Base-by-base conservation (phyloP, 2,797 vertebrate species). In the Euphonia xanthogaster region DNA sequence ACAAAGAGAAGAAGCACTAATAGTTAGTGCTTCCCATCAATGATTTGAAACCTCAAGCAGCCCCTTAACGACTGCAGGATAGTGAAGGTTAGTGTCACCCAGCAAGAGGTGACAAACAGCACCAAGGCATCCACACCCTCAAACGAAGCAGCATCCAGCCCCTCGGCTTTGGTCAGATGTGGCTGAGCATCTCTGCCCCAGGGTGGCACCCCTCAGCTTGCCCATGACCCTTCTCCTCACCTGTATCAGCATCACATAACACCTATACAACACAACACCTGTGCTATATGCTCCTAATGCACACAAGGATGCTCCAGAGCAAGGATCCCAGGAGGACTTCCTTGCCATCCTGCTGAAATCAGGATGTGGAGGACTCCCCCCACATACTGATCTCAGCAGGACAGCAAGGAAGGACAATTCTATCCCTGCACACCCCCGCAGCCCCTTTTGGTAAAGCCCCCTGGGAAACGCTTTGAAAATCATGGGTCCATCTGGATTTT, bases 1-100 rank as follows among this genome's bases (percentile, higher is more conserved):
- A 96, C 96, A 95, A 95, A 94, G 78, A 90, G 80, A 70, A 91
- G 60, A 85, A 18, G 80, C 27, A 45, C 88, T 97, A 97, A 97
- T 92, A 91, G 93, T 82, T 61, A 60, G 82, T 78, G 86, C 66
- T 97, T 96, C 90, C 88, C 94, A 31, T 80, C 78, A 21, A 44
- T 35, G 85, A 92, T 79, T 78, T 62, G 90, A 94, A 94, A 93
- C 78, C 80, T 74, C 33, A 58, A 50, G 82, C 23, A 55, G 79
- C 57, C 75, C 74, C 66, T 86, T 86, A 92, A 66, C 2, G 6
- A 65, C 4, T 10, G 30, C 1, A 4, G 50, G 53, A 93, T 61
- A 84, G 51, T 15, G 51, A 87, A 83, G 65, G 90, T 88, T 90
- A 86, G 65, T 63, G 70, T 74, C 82, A 85, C 60, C 17, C 68